phyloP scores from a whole-genome alignment of 2,888 invertebrate species.

The Drosophila formosana region DNA sequence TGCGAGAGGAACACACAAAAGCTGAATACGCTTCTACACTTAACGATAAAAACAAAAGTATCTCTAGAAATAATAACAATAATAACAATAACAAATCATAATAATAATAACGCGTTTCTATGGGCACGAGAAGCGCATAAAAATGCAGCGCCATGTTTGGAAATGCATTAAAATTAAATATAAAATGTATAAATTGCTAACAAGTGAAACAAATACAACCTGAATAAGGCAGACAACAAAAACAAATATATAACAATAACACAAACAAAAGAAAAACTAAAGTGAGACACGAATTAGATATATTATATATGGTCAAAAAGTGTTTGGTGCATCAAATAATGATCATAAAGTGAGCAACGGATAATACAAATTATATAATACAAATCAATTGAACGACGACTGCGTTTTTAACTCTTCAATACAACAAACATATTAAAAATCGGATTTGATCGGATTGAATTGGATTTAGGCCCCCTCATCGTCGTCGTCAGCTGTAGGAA shows the following conservation, averaged over 20 bases:
- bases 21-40: slow-evolving; percentile 62
- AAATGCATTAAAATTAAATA: slow-evolving; percentile 80
- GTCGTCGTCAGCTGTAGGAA: slow-evolving; percentile 20
- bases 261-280: slow-evolving; percentile 36
- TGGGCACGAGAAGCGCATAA: slow-evolving; percentile 66
- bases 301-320: slow-evolving; percentile 16
- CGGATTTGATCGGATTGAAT: slow-evolving; percentile 51
- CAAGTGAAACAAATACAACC: slow-evolving; percentile 84
- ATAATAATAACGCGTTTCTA: slow-evolving; percentile 45
- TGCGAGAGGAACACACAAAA: slow-evolving; percentile 25
- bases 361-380: slow-evolving; percentile 19
- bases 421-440: slow-evolving; percentile 26
- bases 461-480: slow-evolving; percentile 44
- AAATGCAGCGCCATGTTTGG: slow-evolving; percentile 80
- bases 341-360: slow-evolving; percentile 65
- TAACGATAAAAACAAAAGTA: slow-evolving; percentile 1
- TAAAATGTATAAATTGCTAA: slow-evolving; percentile 75
- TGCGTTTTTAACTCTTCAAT: slow-evolving; percentile 33
- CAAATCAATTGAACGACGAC: slow-evolving; percentile 36
- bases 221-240: slow-evolving; percentile 57
- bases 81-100: slow-evolving; percentile 34
- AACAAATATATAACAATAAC: slow-evolving; percentile 16
- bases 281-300: slow-evolving; percentile 23
- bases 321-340: slow-evolving; percentile 58
- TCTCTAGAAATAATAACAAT: slow-evolving; percentile 14